Conservation (phyloP, 2,797 vertebrate species). For the Pseudochaenichthys georgianus region DNA sequence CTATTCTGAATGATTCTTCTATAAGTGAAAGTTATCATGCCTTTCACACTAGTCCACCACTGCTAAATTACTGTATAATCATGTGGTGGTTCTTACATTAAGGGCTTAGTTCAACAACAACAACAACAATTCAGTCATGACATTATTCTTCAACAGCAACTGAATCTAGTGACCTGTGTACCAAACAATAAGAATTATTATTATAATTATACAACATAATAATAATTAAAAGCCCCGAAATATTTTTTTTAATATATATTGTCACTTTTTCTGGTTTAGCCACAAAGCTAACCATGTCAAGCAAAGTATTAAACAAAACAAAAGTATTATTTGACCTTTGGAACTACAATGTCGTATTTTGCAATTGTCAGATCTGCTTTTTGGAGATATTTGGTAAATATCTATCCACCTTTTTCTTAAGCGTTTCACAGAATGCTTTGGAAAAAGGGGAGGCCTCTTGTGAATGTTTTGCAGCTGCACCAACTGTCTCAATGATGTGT, state of each 20-base stretch:
- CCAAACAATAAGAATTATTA: not conserved
- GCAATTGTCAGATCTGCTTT: not conserved
- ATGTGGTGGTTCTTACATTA: not conserved
- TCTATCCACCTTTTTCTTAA: not conserved
- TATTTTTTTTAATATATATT: not conserved
- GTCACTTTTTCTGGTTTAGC: constrained; percentile 1
- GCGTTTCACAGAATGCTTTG: not conserved
- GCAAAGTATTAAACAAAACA: not conserved
- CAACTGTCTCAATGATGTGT: not conserved
- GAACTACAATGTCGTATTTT: not conserved
- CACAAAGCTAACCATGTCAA: fast-evolving
- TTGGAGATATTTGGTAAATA: not conserved
- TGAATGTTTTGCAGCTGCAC: not conserved
- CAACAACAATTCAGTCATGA: not conserved
- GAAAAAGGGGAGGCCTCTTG: no score
- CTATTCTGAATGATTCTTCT: not conserved
- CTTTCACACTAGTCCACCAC: not conserved
- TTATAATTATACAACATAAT: no score
- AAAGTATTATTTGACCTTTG: not conserved
- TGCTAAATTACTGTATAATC: not conserved
- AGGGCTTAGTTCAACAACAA: not conserved
- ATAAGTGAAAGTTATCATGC: not conserved
- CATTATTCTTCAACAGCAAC: not conserved
- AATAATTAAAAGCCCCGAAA: no score
- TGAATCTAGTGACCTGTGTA: not conserved